Conservation (phyloP, 2,797 vertebrate genomes). For the Pipistrellus nathusii region DNA sequence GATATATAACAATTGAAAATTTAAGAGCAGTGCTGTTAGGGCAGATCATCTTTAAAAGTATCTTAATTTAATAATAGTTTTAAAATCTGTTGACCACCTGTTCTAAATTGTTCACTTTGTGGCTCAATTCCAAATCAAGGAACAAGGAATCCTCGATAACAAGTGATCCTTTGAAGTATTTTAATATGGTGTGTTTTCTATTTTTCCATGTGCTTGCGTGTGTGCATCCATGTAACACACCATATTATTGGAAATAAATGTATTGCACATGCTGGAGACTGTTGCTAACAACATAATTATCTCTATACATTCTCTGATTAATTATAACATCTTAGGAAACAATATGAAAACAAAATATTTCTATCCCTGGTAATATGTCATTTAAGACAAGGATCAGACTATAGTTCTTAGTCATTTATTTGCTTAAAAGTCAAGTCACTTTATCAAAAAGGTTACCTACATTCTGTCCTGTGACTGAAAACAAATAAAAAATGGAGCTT, state of each 20-base stretch:
- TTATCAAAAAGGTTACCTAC: slow-evolving; percentile 47
- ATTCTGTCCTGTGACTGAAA: slow-evolving; percentile 54
- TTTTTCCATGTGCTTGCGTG: not conserved
- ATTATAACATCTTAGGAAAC: not conserved
- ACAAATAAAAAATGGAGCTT: slow-evolving; percentile 69
- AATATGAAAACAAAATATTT: slow-evolving; percentile 41
- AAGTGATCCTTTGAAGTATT: not conserved
- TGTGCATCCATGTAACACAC: not conserved
- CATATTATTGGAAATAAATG: slow-evolving; percentile 7
- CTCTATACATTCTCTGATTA: slow-evolving; percentile 32
- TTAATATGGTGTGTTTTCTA: not conserved
- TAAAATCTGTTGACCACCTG: not conserved
- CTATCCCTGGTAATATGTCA: not conserved
- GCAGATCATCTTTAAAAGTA: slow-evolving; percentile 35
- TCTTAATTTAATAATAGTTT: slow-evolving; percentile 26
- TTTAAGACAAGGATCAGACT: not conserved
- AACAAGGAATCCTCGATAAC: slow-evolving; percentile 11
- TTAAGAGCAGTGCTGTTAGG: not conserved
- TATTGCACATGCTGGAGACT: not conserved
- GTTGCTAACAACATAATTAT: slow-evolving; percentile 10
- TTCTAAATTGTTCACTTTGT: slow-evolving; percentile 17
- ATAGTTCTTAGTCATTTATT: not conserved
- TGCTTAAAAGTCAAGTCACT: slow-evolving; percentile 33
- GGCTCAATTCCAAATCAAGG: slow-evolving; percentile 57
- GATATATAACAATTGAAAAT: slow-evolving; percentile 32